These are phyloP conservation scores for Festucalex cinctus DNA, from an alignment of 2,113 vertebrate species.

Conservation along the genomic window DNA sequence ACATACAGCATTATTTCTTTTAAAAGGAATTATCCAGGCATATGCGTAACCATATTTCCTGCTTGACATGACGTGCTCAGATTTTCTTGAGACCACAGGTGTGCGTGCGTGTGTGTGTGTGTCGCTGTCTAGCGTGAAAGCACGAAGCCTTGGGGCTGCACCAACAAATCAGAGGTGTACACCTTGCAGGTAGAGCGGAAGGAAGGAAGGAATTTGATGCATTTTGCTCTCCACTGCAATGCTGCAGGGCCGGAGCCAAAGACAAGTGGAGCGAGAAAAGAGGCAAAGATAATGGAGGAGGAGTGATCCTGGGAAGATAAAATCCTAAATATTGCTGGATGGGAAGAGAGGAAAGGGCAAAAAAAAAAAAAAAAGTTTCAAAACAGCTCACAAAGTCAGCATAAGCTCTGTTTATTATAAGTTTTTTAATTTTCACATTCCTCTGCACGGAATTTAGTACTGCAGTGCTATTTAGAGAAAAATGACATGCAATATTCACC, in stretches of 20 bases:
- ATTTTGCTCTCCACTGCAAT: constrained; percentile 58
- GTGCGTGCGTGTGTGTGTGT: constrained; percentile 9
- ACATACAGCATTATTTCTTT: background rate
- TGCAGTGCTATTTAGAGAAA: constrained; percentile 8
- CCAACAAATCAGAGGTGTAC: constrained; percentile 15
- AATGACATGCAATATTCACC: constrained; percentile 23
- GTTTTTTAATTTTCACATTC: constrained; percentile 1
- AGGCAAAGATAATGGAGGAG: constrained; percentile 45
- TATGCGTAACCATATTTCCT: background rate
- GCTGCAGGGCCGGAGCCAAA: constrained; percentile 59
- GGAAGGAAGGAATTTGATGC: constrained; percentile 45
- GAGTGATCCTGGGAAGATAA: constrained; percentile 48
- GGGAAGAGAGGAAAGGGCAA: constrained; percentile 26
- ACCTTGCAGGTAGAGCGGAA: constrained; percentile 46
- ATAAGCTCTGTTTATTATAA: constrained; percentile 15
- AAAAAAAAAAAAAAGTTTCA: constrained; percentile 3
- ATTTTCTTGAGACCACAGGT: constrained; percentile 9
- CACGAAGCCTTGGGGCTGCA: constrained; percentile 18
- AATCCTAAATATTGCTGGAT: constrained; percentile 37
- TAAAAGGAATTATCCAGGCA: background rate
- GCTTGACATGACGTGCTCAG: constrained; percentile 1
- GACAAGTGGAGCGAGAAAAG: constrained; percentile 43
- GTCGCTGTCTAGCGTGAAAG: constrained; percentile 11
- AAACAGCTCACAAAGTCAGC: constrained; percentile 27
- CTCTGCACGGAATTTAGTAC: constrained; percentile 3